Conservation (phyloP, 2,113 vertebrate species). For the Calypte anna region DNA sequence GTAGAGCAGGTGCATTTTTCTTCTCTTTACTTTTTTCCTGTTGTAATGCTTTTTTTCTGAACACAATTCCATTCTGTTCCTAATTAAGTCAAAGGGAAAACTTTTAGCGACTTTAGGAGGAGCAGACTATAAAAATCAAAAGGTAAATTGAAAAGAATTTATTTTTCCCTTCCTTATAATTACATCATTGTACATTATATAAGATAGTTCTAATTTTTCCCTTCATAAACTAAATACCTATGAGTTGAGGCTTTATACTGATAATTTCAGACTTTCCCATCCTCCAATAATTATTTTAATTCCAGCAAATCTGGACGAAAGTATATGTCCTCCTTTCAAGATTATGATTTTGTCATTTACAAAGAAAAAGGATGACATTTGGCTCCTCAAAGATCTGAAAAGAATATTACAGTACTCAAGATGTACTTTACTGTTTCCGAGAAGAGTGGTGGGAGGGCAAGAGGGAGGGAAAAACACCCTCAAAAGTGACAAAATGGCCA, state of each 20-base stretch:
- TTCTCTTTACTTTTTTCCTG: not conserved
- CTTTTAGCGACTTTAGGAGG: not conserved
- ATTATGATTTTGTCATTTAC: not conserved
- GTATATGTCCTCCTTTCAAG: not conserved
- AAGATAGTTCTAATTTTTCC: not conserved
- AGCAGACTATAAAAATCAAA: not conserved
- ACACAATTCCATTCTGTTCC: not conserved
- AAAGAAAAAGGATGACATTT: not conserved
- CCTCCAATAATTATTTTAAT: not conserved
- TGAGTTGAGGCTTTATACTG: not conserved
- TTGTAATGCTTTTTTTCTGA: not conserved
- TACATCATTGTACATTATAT: conserved; percentile 25
- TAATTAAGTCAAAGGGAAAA: conserved; percentile 9
- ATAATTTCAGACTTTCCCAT: not conserved
- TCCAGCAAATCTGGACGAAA: not conserved
- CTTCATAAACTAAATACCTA: not conserved
- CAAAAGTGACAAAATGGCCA: conserved; percentile 37
- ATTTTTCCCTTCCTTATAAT: conserved; percentile 5
- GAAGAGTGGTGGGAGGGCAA: not conserved
- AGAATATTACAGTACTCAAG: not conserved
- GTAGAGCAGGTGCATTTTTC: conserved; percentile 47
- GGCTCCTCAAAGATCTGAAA: conserved; percentile 14
- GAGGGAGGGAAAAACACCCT: not conserved
- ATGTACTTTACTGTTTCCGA: not conserved
- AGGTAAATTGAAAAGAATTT: not conserved